Evolutionary conservation across 2,797 vertebrate species (phyloP).

Genomic region (Enteromius argenteus): DNA sequence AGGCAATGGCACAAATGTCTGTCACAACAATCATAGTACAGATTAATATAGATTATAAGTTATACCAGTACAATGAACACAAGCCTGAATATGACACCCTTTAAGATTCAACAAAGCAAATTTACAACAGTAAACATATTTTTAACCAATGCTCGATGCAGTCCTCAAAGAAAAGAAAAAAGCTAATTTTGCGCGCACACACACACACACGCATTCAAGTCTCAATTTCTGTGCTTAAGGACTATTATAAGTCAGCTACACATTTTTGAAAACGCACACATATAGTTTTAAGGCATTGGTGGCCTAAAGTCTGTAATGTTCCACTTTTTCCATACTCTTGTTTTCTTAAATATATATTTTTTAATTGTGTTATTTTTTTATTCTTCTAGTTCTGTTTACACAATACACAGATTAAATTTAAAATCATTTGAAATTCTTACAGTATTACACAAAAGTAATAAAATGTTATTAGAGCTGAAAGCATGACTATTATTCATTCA

Average conservation of each 20-base stretch:
- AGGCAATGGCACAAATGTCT: constrained; percentile 24
- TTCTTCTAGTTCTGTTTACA: not conserved
- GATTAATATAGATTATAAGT: constrained; percentile 19
- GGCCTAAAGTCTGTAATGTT: constrained; percentile 67
- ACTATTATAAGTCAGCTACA: not conserved
- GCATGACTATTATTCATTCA: not conserved
- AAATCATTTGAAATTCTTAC: constrained; percentile 23
- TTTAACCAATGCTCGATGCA: not conserved
- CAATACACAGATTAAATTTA: constrained; percentile 1
- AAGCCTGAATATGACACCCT: constrained; percentile 15
- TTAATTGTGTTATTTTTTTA: not conserved
- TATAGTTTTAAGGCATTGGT: constrained; percentile 57
- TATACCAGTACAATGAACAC: constrained; percentile 16
- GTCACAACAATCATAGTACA: constrained; percentile 23
- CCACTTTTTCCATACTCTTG: constrained; percentile 34
- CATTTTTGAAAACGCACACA: not conserved
- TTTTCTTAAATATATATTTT: not conserved
- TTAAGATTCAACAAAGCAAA: constrained; percentile 22
- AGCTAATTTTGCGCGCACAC: not conserved
- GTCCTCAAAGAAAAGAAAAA: not conserved
- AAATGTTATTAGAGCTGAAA: not conserved
- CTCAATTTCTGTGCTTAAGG: not conserved
- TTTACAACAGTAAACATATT: not conserved
- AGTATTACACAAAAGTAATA: constrained; percentile 12
- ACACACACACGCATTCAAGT: not conserved